Evolutionary conservation across 2,888 invertebrate genomes (phyloP), one percentile per base, ranked within the genome.

Genomic region (Drosophila kokeensis): DNA sequence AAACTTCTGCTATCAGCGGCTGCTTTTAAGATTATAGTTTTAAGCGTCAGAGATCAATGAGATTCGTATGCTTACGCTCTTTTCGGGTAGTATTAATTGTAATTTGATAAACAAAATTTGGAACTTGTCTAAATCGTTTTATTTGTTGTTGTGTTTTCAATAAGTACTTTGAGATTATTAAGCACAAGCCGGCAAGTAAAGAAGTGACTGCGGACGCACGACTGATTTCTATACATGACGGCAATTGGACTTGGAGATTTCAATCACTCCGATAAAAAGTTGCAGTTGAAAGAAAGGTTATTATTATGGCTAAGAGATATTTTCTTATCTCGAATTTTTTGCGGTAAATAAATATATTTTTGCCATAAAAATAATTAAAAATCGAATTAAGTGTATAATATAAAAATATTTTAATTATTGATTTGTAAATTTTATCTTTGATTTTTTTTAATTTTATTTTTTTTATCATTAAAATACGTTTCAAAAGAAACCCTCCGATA

Each of bases 161-260:
- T 29, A 40, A 61, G 40, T 55, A 32, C 29, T 15, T 50, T 48
- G 27, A 68, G 76, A 83, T 77, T 65, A 54, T 18, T 34, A 11
- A 21, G 45, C 62, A 45, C 64, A 68, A 53, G 73, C 49, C 29
- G 55, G 52, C 61, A 83, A 88, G 72, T 75, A 73, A 71, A 70
- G n/a, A 38, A 52, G 54, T 48, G 61, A 48, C 27, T 62, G 49
- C 57, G 65, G 60, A 70, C 73, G 68, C 58, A 54, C 30, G 54
- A 21, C 59, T 69, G 74, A 80, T 73, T 82, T 69, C 34, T 59
- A 48, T 53, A 60, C 57, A 55, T 72, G 80, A 70, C 71, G 67
- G 11, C 64, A 64, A 69, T 70, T 18, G 30, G 42, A 30, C 30
- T n/a, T 29, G 0, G 1, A 29, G 49, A 32, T 70, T 61, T 13